These are phyloP conservation scores for Bombus pyrosoma DNA, from an alignment of 1,140 invertebrate species.

Conservation along the genomic window DNA sequence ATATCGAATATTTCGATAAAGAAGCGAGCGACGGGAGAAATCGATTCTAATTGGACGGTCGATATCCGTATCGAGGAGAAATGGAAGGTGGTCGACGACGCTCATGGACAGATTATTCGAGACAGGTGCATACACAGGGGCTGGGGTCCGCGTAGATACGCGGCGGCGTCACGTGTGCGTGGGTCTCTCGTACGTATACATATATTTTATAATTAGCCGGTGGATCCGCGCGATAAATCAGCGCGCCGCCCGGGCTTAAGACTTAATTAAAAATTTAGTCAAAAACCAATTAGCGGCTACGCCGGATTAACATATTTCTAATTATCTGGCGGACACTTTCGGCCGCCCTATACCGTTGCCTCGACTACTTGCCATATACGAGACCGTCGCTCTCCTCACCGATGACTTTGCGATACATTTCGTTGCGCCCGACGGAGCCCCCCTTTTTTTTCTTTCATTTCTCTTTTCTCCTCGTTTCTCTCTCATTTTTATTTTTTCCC, in stretches of 20 bases:
- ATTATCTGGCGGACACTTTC: slow-evolving; percentile 76
- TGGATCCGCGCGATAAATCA: slow-evolving; percentile 74
- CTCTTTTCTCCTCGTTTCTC: background rate
- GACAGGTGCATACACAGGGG: slow-evolving; percentile 52
- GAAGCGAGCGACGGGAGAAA: background rate
- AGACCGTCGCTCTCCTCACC: slow-evolving; percentile 32
- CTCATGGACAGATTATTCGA: slow-evolving; percentile 52
- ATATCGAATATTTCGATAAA: background rate
- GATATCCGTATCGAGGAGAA: background rate
- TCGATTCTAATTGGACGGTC: background rate
- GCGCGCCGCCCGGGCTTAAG: slow-evolving; percentile 75
- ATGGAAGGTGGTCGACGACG: slow-evolving; percentile 4
- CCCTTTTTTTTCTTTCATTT: background rate
- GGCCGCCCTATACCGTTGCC: slow-evolving; percentile 62
- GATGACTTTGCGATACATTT: slow-evolving; percentile 64
- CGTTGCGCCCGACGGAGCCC: slow-evolving; percentile 10
- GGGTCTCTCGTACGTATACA: slow-evolving; percentile 33
- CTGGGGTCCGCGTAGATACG: background rate
- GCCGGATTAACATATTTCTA: slow-evolving; percentile 79
- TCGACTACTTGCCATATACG: slow-evolving; percentile 58
- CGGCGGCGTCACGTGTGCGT: slow-evolving; percentile 38
- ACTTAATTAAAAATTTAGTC: slow-evolving; percentile 81
- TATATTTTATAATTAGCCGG: slow-evolving; percentile 76
- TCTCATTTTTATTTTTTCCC: background rate
- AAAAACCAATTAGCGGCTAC: slow-evolving; percentile 78